phyloP scores from a whole-genome alignment of 2,113 vertebrate genomes.

The Spea multiplicata region DNA sequence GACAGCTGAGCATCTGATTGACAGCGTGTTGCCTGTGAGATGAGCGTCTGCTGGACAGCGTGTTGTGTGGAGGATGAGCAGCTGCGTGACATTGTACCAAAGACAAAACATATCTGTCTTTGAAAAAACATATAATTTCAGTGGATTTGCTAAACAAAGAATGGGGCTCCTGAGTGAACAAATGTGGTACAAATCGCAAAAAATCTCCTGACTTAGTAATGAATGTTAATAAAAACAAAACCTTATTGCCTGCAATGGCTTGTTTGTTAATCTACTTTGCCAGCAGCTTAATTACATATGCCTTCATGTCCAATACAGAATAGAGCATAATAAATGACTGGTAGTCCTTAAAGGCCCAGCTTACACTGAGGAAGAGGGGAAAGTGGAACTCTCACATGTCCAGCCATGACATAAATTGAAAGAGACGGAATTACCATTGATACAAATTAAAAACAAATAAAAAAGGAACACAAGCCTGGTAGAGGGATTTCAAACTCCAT shows the following conservation, averaged over 20 bases:
- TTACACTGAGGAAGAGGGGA: neutral
- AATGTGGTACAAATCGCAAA: no score
- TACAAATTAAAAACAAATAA: constrained; percentile 96
- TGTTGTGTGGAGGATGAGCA: no score
- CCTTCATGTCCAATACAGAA: constrained; percentile 14
- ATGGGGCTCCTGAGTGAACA: no score
- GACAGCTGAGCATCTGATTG: no score
- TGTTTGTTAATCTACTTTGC: constrained; percentile 25
- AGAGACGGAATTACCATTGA: constrained; percentile 75
- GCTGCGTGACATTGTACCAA: no score
- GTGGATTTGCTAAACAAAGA: no score
- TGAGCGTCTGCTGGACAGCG: no score
- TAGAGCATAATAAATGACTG: constrained; percentile 29
- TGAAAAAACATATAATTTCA: no score
- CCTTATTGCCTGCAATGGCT: constrained; percentile 6
- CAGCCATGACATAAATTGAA: constrained; percentile 65
- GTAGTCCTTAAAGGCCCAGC: constrained; percentile 7
- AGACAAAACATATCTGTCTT: no score
- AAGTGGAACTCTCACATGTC: neutral
- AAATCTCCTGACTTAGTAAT: no score
- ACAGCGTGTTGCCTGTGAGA: no score
- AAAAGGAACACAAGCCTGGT: constrained; percentile 71
- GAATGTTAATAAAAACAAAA: no score
- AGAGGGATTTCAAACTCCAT: constrained; percentile 78
- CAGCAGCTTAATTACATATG: constrained; percentile 37